phyloP scores from a whole-genome alignment of 2,797 vertebrate species.

The Nasua narica region DNA sequence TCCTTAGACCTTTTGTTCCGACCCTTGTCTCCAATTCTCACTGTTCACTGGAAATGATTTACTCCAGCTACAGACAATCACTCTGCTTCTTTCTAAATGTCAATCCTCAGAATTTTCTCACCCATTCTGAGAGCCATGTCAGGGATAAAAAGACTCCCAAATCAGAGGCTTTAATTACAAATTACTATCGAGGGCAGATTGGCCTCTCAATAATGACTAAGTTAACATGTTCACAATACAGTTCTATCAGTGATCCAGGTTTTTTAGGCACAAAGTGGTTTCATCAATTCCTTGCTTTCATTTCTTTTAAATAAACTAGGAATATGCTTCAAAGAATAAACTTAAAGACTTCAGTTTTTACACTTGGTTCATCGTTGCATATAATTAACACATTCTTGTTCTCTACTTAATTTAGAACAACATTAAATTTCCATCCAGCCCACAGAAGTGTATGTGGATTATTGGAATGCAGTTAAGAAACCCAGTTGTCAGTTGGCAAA shows the following conservation, averaged over 20 bases:
- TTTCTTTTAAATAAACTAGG: neutral
- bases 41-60: conserved; percentile 53
- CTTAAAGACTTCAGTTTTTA: conserved; percentile 48
- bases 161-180: conserved; percentile 34
- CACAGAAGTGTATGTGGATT: neutral
- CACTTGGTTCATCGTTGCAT: conserved; percentile 47
- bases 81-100: conserved; percentile 52
- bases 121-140: neutral
- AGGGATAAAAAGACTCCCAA: conserved; percentile 4
- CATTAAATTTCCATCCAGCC: conserved; percentile 36
- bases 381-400: conserved; percentile 66
- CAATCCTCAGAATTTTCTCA: conserved; percentile 32
- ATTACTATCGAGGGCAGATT: neutral
- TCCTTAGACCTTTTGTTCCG: conserved; percentile 1
- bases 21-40: conserved; percentile 49
- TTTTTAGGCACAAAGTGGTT: neutral
- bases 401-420: conserved; percentile 54
- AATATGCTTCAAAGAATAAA: conserved; percentile 47
- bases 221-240: conserved; percentile 6
- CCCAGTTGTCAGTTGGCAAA: neutral
- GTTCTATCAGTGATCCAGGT: neutral
- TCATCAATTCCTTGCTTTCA: conserved; percentile 29
- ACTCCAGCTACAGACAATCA: conserved; percentile 44
- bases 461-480: conserved; percentile 2
- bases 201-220: neutral